Base-by-base conservation (phyloP, 2,797 vertebrate genomes). In the Danio tinwini region DNA sequence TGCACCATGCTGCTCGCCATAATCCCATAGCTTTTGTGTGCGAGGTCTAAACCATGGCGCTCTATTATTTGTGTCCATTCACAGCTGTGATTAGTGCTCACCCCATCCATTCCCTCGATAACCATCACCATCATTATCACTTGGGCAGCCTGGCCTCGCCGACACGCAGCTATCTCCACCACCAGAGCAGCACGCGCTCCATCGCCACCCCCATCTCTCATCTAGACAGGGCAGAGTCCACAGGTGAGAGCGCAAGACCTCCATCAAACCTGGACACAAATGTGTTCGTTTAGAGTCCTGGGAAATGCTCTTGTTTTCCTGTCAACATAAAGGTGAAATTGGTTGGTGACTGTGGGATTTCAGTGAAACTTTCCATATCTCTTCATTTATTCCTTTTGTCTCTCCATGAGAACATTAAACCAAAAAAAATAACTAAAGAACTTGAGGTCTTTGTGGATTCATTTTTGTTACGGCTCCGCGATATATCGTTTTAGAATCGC, bases 91-190 rank as follows among this genome's bases (percentile, higher is more conserved):
- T 99, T 97, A 99, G 98, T 93, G 98, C 98, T 94, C 97, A 99
- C 94, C 97, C 98, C 96, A 99, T 99, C 96, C 98, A 99, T 98
- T 97, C 98, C 90, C 97, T 99, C 80, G 98, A 99, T 95, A 98
- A 97, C 94, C 96, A 97, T 95, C 97, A 98, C 94, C 96, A 98
- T 94, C 95, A 98, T 97, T 98, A 98, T 96, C 96, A 98, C 95
- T 96, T 96, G 94, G 96, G 96, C 95, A 97, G 96, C 95, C 95
- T 97, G 93, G 95, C 94, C 78, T 97, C 96, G 80, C 95, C 96
- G 85, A 96, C 95, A 82, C 95, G 95, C 95, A 95, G 95, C 93
- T 97, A 97, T 92, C 95, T 97, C 91, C 95, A 96, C 90, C 96
- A 97, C 88, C 95, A 95, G 88, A 93, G 94, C 93, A 91, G 89